Evolutionary conservation across 2,888 invertebrate species (phyloP).

Genomic region (Drosophila rellima): DNA sequence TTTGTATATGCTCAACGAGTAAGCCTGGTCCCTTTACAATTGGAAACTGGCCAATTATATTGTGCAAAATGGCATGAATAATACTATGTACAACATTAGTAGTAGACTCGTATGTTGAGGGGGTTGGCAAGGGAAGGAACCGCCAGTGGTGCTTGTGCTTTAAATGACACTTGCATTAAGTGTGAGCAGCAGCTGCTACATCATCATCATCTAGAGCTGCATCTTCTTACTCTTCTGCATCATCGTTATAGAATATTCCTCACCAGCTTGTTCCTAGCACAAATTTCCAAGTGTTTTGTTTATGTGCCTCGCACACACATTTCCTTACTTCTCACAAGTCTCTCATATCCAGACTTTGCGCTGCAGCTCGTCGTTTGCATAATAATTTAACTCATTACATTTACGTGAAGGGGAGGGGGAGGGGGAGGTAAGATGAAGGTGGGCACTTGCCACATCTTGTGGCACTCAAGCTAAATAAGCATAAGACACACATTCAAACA

Average conservation of each 20-base stretch:
- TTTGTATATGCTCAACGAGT: neutral
- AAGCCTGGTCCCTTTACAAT: constrained; percentile 35
- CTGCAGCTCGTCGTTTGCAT: constrained; percentile 70
- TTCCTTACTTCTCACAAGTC: constrained; percentile 3
- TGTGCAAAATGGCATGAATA: constrained; percentile 71
- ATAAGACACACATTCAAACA: constrained; percentile 59
- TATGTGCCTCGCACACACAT: constrained; percentile 34
- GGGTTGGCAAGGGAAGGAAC: constrained; percentile 7
- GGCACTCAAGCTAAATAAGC: constrained; percentile 67
- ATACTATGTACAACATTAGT: constrained; percentile 27
- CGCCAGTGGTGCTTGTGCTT: constrained; percentile 42
- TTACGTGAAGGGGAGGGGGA: constrained; percentile 1
- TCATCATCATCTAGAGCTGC: constrained; percentile 32
- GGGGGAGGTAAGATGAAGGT: too few relatives aligned
- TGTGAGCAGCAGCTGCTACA: constrained; percentile 31
- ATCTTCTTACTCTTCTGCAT: neutral
- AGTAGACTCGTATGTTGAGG: neutral
- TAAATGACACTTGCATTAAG: constrained; percentile 66
- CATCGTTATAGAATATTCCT: constrained; percentile 34
- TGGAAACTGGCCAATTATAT: constrained; percentile 69
- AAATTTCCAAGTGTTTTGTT: constrained; percentile 65
- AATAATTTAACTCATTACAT: constrained; percentile 78
- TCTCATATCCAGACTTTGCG: constrained; percentile 25
- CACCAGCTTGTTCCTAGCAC: constrained; percentile 74
- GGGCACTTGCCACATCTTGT: constrained; percentile 15